Percentiles rank a stretch among this genome's conserved stretches.
phyloP scores from a whole-genome alignment of 2,113 vertebrate genomes.

The Corythornis vintsioides region DNA sequence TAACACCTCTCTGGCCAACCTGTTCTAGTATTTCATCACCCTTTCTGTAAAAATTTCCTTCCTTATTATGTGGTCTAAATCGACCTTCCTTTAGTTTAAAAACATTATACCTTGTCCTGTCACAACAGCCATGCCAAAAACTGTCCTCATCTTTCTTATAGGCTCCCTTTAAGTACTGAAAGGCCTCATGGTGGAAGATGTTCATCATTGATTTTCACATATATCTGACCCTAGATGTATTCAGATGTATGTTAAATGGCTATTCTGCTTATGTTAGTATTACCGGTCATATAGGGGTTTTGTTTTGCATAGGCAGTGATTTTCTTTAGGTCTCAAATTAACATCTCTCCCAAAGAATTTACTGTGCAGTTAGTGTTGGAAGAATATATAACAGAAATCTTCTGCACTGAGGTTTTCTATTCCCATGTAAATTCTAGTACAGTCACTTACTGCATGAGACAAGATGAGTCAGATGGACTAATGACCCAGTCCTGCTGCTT shows the following conservation, averaged over 20 bases:
- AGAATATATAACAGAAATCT: neutral
- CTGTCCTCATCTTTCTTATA: neutral
- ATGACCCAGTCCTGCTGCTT: neutral
- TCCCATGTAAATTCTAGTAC: neutral
- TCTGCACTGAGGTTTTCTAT: neutral
- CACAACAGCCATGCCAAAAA: neutral
- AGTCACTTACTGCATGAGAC: neutral
- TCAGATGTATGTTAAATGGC: neutral
- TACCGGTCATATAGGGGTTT: neutral
- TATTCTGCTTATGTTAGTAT: neutral
- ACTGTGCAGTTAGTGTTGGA: neutral
- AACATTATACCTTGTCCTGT: neutral
- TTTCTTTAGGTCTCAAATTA: neutral
- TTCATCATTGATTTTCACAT: neutral
- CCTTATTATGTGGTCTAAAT: neutral
- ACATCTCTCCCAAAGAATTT: neutral
- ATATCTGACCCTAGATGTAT: neutral
- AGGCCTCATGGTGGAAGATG: neutral
- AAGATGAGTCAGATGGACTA: neutral
- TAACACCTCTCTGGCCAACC: too few relatives aligned
- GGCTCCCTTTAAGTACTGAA: neutral
- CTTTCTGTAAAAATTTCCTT: too few relatives aligned
- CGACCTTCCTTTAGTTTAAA: neutral
- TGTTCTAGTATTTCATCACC: too few relatives aligned
- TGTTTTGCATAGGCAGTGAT: neutral